Evolutionary conservation across 1,140 invertebrate species (phyloP).

Genomic region (Hyles euphorbiae): DNA sequence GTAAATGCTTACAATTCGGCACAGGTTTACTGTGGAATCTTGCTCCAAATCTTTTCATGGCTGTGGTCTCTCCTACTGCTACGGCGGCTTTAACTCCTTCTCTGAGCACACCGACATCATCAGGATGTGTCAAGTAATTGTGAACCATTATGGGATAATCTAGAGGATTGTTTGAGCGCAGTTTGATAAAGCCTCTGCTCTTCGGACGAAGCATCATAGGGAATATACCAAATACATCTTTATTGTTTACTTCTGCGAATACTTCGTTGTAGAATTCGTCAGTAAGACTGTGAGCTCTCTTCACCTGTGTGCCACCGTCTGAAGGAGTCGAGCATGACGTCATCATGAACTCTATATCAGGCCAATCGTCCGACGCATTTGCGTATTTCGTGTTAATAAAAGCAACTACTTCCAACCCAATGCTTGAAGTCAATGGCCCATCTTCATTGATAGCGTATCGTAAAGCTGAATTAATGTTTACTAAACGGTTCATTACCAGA

Average conservation of each 20-base stretch:
- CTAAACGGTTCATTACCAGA: constrained; percentile 83
- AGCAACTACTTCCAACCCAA: constrained; percentile 88
- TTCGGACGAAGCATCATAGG: constrained; percentile 92
- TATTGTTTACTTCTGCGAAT: constrained; percentile 81
- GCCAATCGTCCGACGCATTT: constrained; percentile 89
- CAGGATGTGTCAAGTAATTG: constrained; percentile 90
- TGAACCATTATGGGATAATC: constrained; percentile 92
- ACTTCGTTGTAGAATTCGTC: constrained; percentile 88
- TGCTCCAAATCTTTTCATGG: constrained; percentile 84
- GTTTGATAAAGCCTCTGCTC: constrained; percentile 86
- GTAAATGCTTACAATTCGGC: constrained; percentile 88
- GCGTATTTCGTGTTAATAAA: constrained; percentile 92
- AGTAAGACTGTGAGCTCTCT: constrained; percentile 85
- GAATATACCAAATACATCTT: constrained; percentile 86
- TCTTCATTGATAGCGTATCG: constrained; percentile 86
- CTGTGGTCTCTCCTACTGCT: constrained; percentile 84
- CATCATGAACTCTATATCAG: constrained; percentile 93
- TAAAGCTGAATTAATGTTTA: constrained; percentile 86
- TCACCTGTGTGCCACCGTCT: constrained; percentile 85
- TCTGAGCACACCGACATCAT: constrained; percentile 85
- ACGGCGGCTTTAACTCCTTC: constrained; percentile 91
- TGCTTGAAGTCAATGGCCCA: constrained; percentile 87
- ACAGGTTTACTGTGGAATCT: constrained; percentile 82
- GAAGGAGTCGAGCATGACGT: constrained; percentile 87
- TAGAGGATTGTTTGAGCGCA: constrained; percentile 87